Conservation (phyloP, 2,888 invertebrate genomes). For the Heliconius aoede region DNA sequence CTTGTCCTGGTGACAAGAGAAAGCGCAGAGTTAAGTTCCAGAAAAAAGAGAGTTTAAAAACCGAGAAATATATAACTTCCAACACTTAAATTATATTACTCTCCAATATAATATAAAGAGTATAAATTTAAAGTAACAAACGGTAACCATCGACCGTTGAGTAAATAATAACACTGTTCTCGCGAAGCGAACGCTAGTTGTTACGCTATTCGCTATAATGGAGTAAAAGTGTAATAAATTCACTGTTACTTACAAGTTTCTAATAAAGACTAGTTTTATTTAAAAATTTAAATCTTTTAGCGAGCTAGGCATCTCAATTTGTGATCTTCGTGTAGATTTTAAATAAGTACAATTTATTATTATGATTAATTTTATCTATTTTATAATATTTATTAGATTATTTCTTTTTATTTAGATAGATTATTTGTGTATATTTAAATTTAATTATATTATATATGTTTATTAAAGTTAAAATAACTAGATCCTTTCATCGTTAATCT, state of each 20-base stretch:
- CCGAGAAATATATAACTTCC: no score
- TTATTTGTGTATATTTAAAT: neutral
- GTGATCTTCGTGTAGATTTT: neutral
- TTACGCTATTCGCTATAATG: slow-evolving; percentile 3
- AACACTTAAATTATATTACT: neutral
- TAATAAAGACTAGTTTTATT: slow-evolving; percentile 18
- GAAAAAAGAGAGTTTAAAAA: no score
- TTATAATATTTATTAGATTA: neutral
- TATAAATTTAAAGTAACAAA: neutral
- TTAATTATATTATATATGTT: neutral
- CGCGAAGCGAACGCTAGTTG: slow-evolving; percentile 5
- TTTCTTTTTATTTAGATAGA: neutral
- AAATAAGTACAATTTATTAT: no score
- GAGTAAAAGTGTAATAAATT: slow-evolving; percentile 21
- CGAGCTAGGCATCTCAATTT: neutral
- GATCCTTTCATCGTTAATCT: neutral
- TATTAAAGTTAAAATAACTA: neutral
- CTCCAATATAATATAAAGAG: no score
- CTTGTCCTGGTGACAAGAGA: no score
- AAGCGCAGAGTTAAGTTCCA: no score
- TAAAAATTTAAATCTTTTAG: neutral
- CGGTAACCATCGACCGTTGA: neutral
- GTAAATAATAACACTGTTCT: slow-evolving; percentile 5
- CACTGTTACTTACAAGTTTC: slow-evolving; percentile 11
- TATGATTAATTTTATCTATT: neutral